phyloP scores from a whole-genome alignment of 1,140 invertebrate genomes.

The Adelges cooleyi region DNA sequence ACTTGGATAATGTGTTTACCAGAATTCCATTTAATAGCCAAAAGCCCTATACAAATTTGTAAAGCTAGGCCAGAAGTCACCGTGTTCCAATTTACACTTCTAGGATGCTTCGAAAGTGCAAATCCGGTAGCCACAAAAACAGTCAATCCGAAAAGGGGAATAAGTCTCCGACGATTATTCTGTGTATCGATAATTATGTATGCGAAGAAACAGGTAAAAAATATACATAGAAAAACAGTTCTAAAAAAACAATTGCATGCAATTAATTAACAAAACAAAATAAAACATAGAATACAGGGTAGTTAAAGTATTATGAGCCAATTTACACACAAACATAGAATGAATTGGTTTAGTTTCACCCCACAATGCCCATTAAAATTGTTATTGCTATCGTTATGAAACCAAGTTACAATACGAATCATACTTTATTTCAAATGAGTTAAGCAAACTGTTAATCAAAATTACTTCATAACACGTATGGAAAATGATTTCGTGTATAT shows the following conservation, averaged over 20 bases:
- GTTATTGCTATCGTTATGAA: no score
- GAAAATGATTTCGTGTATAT: no score
- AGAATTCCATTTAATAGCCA: conserved; percentile 71
- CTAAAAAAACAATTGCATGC: background rate
- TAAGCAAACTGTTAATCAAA: no score
- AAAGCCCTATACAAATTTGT: conserved; percentile 75
- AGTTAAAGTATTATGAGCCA: no score
- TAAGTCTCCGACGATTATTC: conserved; percentile 48
- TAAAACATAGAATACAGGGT: no score
- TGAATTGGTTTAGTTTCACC: no score
- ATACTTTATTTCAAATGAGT: no score
- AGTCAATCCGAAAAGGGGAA: conserved; percentile 51
- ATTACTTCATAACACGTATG: no score
- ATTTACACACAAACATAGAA: no score
- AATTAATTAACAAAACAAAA: no score
- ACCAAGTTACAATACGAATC: no score
- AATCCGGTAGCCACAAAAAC: conserved; percentile 40
- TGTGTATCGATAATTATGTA: conserved; percentile 54
- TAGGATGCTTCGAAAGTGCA: conserved; percentile 48
- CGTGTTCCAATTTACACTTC: conserved; percentile 59
- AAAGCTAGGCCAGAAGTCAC: conserved; percentile 67
- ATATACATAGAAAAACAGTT: conserved; percentile 33
- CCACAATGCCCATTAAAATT: no score
- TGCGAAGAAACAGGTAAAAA: conserved; percentile 43
- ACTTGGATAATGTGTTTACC: conserved; percentile 69